Evolutionary conservation across 2,797 vertebrate species (phyloP), one percentile per base, ranked within the genome.

Genomic region (Xerus rutilus): DNA sequence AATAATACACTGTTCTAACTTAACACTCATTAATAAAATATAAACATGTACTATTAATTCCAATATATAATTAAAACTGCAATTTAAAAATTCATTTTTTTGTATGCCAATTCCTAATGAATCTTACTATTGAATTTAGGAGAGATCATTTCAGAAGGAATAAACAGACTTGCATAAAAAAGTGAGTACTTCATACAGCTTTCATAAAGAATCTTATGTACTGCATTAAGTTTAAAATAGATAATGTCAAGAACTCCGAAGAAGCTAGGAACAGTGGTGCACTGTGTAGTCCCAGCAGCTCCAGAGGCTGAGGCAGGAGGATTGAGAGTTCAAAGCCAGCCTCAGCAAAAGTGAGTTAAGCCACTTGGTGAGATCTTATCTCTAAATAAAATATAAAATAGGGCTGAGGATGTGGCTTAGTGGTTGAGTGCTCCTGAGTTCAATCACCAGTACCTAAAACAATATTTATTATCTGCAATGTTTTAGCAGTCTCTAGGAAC

Each of bases 21-120:
- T 91, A 93, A 89, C 52, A 49, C 21, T 87, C n/a, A 96, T 64
- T 93, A 84, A 59, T 95, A 76, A 97, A 85, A 88, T 81, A 67
- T 45, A 83, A 91, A 89, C n/a, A 84, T 89, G 9, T 59, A 69
- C 7, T 78, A 32, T n/a, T 90, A 52, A 92, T 74, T 89, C 43
- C 91, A 83, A 67, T 78, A 21, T 64, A 74, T 92, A 89, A 92
- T 79, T 69, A 70, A 62, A 91, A 86, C 25, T 65, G 6, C 23
- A 96, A 74, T 70, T 96, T 84, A 86, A 89, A 96, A 93, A 39
- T n/a, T 84, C 17, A 83, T 82, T 86, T 30, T 91, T 77, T 94
- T 91, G 45, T 13, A 74, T 91, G 18, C 3, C 93, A 84, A 65
- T 39, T 91, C 10, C 17, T 86, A 94, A 94, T 96, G 59, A 95